Evolutionary conservation across 2,888 invertebrate species (phyloP), one percentile per base, ranked within the genome.

Genomic region (Drosophila tripunctata): DNA sequence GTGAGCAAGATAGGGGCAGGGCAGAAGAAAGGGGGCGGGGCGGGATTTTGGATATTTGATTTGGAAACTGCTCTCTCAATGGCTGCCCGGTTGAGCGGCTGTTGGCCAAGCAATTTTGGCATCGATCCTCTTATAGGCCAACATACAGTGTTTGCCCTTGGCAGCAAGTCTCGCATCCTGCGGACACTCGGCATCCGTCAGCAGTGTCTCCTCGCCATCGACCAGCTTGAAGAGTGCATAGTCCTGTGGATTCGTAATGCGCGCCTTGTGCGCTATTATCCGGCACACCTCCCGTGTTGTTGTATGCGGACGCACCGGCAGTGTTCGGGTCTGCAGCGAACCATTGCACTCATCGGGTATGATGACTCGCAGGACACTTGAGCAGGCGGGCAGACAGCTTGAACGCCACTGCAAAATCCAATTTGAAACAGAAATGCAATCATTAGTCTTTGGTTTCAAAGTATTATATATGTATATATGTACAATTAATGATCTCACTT

Each of bases 81-180:
- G 70, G 21, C 33, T 63, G 30, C 61, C 62, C 47, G 66, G 69
- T 56, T 88, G 88, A 4, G 89, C 78, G 7, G 88, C 82, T 94
- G 56, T 91, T 19, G 98, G 98, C 98, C 98, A 99, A 60, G 98
- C 98, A 79, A 99, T 98, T 92, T 98, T 98, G 22, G 98, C 98
- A 90, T 98, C 98, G 90, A 96, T 96, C 68, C 98, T 93, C 92
- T 98, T 98, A 92, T 97, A 99, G 14, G 98, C 98, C 91, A 99
- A 94, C 90, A 97, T 96, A 92, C 97, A 97, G 88, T 97, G 96
- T 89, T 95, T 95, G 52, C 95, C 95, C 78, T 93, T 94, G 77
- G 94, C 93, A 75, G 93, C 93, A 17, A 93, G 92, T 91, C 96
- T 95, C 35, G 98, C 94, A 89, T 96, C 95, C 92, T 98, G 97